Conservation (phyloP, 2,113 vertebrate species). For the Tiliqua scincoides region DNA sequence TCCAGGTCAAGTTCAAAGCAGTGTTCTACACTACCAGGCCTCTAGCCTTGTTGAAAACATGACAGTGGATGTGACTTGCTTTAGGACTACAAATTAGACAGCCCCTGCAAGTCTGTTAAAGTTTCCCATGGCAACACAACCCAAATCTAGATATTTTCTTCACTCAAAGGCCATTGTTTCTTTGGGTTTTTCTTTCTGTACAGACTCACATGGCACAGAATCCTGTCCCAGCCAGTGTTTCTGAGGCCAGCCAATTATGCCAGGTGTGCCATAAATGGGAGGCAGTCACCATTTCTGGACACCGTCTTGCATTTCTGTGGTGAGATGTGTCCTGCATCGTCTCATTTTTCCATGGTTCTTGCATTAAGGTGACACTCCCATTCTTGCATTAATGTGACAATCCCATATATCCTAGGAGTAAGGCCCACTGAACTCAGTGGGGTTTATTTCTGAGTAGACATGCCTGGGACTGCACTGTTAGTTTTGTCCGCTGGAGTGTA, state of each 20-base stretch:
- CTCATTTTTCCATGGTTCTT: background rate
- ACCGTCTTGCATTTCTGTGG: background rate
- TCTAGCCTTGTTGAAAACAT: background rate
- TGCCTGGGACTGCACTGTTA: background rate
- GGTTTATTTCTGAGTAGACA: too few relatives aligned
- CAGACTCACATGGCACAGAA: background rate
- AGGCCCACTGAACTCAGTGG: too few relatives aligned
- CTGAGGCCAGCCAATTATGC: background rate
- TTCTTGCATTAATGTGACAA: background rate
- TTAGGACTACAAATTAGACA: background rate
- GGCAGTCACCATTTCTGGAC: background rate
- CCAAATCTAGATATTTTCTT: background rate
- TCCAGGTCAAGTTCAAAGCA: background rate
- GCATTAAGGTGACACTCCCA: too few relatives aligned
- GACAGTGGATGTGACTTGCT: background rate
- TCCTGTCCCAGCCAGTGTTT: background rate
- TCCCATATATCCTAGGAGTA: too few relatives aligned
- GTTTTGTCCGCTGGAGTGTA: background rate
- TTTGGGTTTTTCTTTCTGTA: background rate
- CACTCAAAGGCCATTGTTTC: background rate
- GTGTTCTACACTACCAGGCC: background rate
- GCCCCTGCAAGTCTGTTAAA: background rate
- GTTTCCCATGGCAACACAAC: background rate
- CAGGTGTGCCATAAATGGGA: background rate
- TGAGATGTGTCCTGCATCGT: background rate